A percentile compares a stretch with the other conserved stretches of the same genome.
Evolutionary conservation across 2,797 vertebrate genomes (phyloP).

Genomic region (Coregonus ussuriensis): DNA sequence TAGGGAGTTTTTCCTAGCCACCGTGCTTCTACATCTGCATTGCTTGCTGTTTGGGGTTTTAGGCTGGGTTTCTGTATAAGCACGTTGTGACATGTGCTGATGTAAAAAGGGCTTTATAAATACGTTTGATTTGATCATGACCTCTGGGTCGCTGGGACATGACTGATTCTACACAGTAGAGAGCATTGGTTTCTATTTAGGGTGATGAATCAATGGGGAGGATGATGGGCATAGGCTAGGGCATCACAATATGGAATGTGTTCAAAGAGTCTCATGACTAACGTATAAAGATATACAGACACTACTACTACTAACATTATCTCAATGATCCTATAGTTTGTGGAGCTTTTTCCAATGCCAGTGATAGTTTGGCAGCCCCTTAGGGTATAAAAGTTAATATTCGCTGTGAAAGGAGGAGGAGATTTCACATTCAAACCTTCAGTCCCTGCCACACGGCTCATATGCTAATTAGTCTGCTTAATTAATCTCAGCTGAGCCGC

Average conservation of each 20-base stretch:
- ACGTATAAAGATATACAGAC: background rate
- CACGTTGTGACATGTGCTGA: no score
- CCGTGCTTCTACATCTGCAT: no score
- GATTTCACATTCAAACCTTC: conserved; percentile 73
- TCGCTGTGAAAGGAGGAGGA: conserved; percentile 71
- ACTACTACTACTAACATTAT: background rate
- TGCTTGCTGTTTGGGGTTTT: no score
- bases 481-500: conserved; percentile 75
- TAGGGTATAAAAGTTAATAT: conserved; percentile 71
- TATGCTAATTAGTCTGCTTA: conserved; percentile 77
- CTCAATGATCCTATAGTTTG: conserved; percentile 44
- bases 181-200: conserved; percentile 16
- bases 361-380: conserved; percentile 70
- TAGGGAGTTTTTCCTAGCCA: no score
- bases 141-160: conserved; percentile 32
- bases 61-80: no score
- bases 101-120: no score
- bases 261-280: conserved; percentile 24
- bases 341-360: conserved; percentile 47
- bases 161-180: conserved; percentile 29
- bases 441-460: conserved; percentile 68
- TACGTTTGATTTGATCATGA: background rate
- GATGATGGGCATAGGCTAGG: conserved; percentile 28
- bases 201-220: conserved; percentile 13
- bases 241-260: conserved; percentile 28